A percentile compares a stretch with the other conserved stretches of the same genome.
phyloP scores from a whole-genome alignment of 2,797 vertebrate genomes.

The Echeneis naucrates region DNA sequence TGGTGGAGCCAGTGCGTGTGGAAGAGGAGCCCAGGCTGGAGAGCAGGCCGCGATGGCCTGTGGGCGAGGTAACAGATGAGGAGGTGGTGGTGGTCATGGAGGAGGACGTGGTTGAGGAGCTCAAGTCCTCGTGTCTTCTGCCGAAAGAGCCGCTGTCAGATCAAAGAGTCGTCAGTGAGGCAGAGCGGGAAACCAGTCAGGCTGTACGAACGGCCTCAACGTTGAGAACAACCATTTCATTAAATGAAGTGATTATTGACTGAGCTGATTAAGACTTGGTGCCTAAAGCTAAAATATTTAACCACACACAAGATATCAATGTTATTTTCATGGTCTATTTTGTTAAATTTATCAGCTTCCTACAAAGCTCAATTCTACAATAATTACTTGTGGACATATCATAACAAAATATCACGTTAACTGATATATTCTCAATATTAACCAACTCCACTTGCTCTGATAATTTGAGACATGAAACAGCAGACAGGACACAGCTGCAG shows the following conservation, averaged over 20 bases:
- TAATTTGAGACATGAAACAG: not conserved
- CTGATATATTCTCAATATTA: not conserved
- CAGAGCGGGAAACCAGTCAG: not conserved
- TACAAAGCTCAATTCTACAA: not conserved
- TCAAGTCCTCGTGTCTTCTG: conserved; percentile 93
- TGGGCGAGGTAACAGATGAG: conserved; percentile 96
- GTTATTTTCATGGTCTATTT: not conserved
- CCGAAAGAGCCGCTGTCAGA: conserved; percentile 92
- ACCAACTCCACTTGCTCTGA: not conserved
- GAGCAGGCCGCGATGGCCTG: conserved; percentile 90
- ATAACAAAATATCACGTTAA: not conserved
- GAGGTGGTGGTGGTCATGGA: conserved; percentile 84
- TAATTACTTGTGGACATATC: not conserved
- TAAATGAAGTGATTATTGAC: not conserved
- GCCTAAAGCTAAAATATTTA: not conserved
- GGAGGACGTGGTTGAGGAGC: conserved; percentile 90
- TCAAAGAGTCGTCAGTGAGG: not conserved
- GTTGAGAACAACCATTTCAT: not conserved
- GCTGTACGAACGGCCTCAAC: not conserved
- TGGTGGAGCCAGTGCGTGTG: conserved; percentile 89
- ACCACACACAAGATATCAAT: not conserved
- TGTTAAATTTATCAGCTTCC: not conserved
- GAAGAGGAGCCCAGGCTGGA: conserved; percentile 89
- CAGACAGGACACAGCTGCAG: not conserved
- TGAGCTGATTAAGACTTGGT: not conserved